Base-by-base conservation (phyloP, 2,888 invertebrate genomes). In the Meloe dianella region DNA sequence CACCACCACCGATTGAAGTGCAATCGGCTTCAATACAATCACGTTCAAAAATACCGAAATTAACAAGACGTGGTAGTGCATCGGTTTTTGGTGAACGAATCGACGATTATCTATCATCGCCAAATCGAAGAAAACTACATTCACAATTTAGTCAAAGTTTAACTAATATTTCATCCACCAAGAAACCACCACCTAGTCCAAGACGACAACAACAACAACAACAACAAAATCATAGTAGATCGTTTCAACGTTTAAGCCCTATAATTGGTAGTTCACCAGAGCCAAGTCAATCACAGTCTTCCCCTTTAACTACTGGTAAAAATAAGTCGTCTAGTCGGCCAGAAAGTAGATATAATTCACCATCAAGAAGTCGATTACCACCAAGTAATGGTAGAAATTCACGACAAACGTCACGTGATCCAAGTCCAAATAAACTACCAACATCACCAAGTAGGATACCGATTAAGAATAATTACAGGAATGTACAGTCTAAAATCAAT, bases 401-500 rank as follows among this genome's bases (percentile, higher is more conserved):
- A 7, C 73, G 77, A 56, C 75, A 71, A 57, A 58, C 71, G 12
- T 80, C 79, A 62, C 76, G 82, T 66, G 82, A 83, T 65, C 67
- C 79, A 0, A 82, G 82, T 67, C 82, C 82, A 29, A 70, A 71
- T 17, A 79, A 80, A 70, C 71, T 71, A 51, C 73, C 76, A 10
- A 68, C 74, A 30, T 80, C 82, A 7, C 81, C 82, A 54, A 77
- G 79, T 8, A 78, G 78, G 70, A 77, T 78, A 20, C 80, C 82
- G 17, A 63, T 74, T 8, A 68, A 65, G 29, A 78, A 77, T 56
- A 76, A 71, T 60, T 84, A 82, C 68, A 80, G 77, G 70, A 80
- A 83, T 69, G 80, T 84, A 32, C 80, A 80, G 70, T 78, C 84
- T 38, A 84, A 83, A 80, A 81, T 84, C 57, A 83, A 84, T 73